Evolutionary conservation across 1,140 invertebrate species (phyloP), one percentile per base, ranked within the genome.

Genomic region (Lepeophtheirus salmonis): DNA sequence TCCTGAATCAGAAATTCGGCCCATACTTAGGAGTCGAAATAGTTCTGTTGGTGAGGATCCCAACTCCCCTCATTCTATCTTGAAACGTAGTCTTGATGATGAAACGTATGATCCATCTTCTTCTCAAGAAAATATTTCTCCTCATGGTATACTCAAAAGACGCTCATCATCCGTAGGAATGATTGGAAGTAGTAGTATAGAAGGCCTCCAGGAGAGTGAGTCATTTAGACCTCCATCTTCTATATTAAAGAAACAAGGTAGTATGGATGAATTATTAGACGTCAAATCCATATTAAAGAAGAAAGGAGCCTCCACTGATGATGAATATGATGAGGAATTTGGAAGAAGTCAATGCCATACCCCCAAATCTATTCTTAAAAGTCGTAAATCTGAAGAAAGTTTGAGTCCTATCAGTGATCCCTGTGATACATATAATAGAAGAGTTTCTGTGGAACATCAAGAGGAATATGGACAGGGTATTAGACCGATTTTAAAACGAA

Each of bases 221-320:
- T 82, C 80, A 18, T 81, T 83, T 60, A 78, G 56, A 10, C 55
- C 84, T 82, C 68, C 68, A 0, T 77, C 80, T 64, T 84, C 85
- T 1, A 88, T 89, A 62, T 69, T 87, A 2, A 87, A 87, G 68
- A 84, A 84, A 69, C 83, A 83, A 58, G 69, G 72, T 21, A 61
- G 67, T 23, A 56, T 60, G 3, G 67, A 65, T 49, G 63, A 64
- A 18, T 48, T 64, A 14, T 52, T 65, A 51, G 75, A 74, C 26
- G 80, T 81, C 0, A 81, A 77, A 68, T 83, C 84, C 0, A 88
- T 87, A 67, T 67, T 89, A 6, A 88, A 89, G 67, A 88, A 88
- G 68, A 86, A 50, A 20, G 52, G 21, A 20, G 81, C 81, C 0
- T 83, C 80, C 54, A 79, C 79, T 0, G 86, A 89, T 3, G 84